Conservation (phyloP, 2,888 invertebrate species). For the Callosobruchus maculatus region DNA sequence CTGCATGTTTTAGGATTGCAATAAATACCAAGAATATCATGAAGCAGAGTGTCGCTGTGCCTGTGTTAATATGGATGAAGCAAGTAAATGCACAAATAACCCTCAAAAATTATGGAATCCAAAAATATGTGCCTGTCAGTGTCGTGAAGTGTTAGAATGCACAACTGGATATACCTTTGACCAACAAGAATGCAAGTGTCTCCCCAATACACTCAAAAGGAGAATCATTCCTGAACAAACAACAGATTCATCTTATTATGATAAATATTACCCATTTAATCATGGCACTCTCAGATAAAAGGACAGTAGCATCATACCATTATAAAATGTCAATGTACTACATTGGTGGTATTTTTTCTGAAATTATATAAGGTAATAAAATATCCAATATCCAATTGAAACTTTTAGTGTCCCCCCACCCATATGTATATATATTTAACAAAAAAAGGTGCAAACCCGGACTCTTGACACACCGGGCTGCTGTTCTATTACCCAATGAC, state of each 20-base stretch:
- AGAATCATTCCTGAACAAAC: constrained; percentile 7
- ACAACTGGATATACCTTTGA: constrained; percentile 61
- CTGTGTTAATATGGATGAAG: constrained; percentile 60
- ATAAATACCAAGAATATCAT: constrained; percentile 56
- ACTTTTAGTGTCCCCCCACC: too few relatives aligned
- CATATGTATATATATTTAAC: too few relatives aligned
- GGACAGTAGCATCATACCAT: too few relatives aligned
- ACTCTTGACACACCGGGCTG: too few relatives aligned
- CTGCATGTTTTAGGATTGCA: constrained; percentile 54
- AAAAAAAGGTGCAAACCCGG: too few relatives aligned
- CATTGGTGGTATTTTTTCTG: too few relatives aligned
- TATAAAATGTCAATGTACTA: too few relatives aligned
- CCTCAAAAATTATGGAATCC: constrained; percentile 60
- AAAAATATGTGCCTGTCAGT: constrained; percentile 57
- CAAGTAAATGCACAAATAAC: constrained; percentile 56
- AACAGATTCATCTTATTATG: not conserved
- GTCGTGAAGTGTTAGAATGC: constrained; percentile 55
- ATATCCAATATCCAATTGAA: too few relatives aligned
- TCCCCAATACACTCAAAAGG: constrained; percentile 28
- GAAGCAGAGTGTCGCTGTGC: constrained; percentile 57
- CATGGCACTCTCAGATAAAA: not conserved
- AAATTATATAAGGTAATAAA: too few relatives aligned
- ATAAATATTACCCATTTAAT: not conserved
- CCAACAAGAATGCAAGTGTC: constrained; percentile 55
- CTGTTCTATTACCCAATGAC: too few relatives aligned